A percentile compares a stretch with the other conserved stretches of the same genome.
phyloP scores from a whole-genome alignment of 2,113 vertebrate species.

The Leuciscus idus region DNA sequence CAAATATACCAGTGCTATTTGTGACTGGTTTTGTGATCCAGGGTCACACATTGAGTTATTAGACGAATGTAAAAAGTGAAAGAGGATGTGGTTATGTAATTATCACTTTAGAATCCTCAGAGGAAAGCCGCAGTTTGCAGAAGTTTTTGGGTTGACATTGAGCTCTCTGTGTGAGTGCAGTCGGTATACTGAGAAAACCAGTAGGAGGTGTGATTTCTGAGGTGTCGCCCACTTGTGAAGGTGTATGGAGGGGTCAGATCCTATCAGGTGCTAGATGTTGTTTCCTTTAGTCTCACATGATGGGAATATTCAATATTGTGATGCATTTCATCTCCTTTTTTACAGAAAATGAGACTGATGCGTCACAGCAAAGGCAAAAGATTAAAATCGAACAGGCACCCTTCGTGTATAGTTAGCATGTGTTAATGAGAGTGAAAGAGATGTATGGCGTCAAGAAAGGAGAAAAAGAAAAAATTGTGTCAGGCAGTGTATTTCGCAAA shows the following conservation, averaged over 20 bases:
- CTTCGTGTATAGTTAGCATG: neutral
- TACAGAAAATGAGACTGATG: neutral
- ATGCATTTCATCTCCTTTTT: neutral
- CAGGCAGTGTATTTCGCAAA: neutral
- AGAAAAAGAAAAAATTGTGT: neutral
- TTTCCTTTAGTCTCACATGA: neutral
- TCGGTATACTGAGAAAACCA: neutral
- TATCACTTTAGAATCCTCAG: neutral
- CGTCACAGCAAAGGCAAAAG: neutral
- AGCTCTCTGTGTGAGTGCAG: constrained; percentile 43
- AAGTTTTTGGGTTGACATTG: constrained; percentile 56
- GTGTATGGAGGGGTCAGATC: neutral
- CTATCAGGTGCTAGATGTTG: neutral
- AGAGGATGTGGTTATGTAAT: constrained; percentile 5
- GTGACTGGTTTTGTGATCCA: too few relatives aligned
- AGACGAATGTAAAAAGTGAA: neutral
- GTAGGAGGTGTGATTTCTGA: constrained; percentile 15
- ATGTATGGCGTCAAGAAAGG: neutral
- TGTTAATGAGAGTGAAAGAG: constrained; percentile 17
- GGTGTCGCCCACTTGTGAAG: neutral
- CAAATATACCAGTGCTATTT: too few relatives aligned
- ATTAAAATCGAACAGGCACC: neutral
- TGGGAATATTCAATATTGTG: neutral
- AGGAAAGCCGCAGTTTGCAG: neutral
- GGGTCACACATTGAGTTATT: neutral